A percentile compares a stretch with the other conserved stretches of the same genome.
Evolutionary conservation across 2,888 invertebrate species (phyloP).

Genomic region (Callinectes sapidus): DNA sequence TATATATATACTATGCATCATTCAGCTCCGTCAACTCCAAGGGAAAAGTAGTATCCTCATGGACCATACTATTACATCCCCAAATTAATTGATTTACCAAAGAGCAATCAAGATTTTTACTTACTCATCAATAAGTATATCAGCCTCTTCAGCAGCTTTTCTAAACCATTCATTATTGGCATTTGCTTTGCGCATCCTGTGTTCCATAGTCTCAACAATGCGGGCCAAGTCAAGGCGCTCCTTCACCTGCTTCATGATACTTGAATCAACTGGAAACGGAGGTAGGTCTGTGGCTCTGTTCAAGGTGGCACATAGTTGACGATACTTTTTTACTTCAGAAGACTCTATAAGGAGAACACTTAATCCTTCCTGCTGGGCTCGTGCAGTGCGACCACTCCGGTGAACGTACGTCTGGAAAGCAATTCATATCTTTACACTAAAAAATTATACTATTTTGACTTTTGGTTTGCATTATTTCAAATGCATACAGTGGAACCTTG

Average conservation of each 20-base stretch:
- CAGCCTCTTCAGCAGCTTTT: slow-evolving; percentile 60
- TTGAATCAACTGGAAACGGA: slow-evolving; percentile 61
- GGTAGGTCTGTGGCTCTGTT: slow-evolving; percentile 68
- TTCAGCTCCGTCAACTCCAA: neutral
- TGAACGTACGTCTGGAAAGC: slow-evolving; percentile 90
- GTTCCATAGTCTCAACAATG: slow-evolving; percentile 50
- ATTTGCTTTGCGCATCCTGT: slow-evolving; percentile 40
- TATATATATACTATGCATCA: neutral
- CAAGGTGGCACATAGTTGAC: slow-evolving; percentile 79
- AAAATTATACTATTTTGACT: neutral
- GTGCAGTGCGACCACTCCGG: slow-evolving; percentile 95
- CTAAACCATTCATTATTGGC: slow-evolving; percentile 57
- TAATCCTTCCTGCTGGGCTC: slow-evolving; percentile 91
- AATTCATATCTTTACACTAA: neutral
- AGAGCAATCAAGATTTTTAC: neutral
- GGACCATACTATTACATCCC: neutral
- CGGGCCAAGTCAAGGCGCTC: slow-evolving; percentile 48
- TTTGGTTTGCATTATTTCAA: neutral
- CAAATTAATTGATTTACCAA: neutral
- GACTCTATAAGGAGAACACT: slow-evolving; percentile 95
- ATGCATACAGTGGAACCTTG: too few species aligned
- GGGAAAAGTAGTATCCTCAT: too few species aligned
- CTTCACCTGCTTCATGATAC: slow-evolving; percentile 60
- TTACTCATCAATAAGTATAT: slow-evolving; percentile 56
- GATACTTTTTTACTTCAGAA: slow-evolving; percentile 86